Conservation (phyloP, 2,113 vertebrate genomes). For the Callipepla californica region DNA sequence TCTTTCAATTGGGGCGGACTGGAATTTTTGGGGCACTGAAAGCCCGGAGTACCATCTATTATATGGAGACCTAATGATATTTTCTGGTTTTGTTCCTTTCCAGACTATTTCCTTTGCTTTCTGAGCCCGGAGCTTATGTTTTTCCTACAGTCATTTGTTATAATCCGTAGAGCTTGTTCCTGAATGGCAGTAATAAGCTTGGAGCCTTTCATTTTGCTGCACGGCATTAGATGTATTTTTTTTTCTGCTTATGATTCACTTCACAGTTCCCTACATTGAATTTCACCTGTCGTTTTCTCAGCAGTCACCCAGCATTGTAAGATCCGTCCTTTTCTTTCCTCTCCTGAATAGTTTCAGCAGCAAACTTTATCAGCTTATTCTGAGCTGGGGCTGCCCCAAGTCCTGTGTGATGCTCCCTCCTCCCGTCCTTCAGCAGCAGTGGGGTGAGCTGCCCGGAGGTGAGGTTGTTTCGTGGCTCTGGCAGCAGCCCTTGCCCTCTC, state of each 20-base stretch:
- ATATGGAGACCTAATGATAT: not conserved
- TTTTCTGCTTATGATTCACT: conserved; percentile 53
- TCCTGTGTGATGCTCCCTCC: not conserved
- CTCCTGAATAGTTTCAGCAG: not conserved
- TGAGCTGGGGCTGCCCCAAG: not conserved
- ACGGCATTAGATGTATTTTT: not conserved
- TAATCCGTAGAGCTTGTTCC: conserved; percentile 22
- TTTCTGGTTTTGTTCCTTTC: not conserved
- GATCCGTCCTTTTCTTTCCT: not conserved
- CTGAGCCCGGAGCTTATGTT: conserved; percentile 9
- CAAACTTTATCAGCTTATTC: not conserved
- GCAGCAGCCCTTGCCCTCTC: not conserved
- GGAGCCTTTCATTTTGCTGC: not conserved
- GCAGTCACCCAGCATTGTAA: not conserved
- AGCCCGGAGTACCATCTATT: not conserved
- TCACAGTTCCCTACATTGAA: not conserved
- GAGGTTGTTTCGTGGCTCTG: not conserved
- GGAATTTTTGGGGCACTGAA: not conserved
- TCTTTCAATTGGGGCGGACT: not conserved
- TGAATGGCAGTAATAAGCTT: conserved; percentile 21
- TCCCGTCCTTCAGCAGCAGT: not conserved
- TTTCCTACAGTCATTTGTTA: conserved; percentile 15
- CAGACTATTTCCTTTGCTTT: conserved; percentile 40
- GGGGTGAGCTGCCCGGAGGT: no score
- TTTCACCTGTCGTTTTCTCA: not conserved